Conservation (phyloP, 2,113 vertebrate species). For the Hippocampus barbouri region DNA sequence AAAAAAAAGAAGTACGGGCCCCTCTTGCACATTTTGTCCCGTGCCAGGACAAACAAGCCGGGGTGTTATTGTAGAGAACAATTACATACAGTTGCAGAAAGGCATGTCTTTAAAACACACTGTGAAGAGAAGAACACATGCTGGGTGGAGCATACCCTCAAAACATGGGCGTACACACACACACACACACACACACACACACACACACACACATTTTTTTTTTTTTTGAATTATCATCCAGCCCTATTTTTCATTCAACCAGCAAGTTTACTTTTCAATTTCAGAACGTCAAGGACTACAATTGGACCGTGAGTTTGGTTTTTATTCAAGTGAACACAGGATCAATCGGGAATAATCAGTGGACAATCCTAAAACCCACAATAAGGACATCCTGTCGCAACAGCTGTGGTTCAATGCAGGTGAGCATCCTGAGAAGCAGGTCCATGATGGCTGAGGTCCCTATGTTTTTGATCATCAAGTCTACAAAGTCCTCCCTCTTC, state of each 20-base stretch:
- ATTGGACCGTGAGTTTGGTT: neutral
- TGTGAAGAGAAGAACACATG: slow-evolving; percentile 51
- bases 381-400: slow-evolving; percentile 93
- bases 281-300: neutral
- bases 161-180: slow-evolving; percentile 17
- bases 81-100: slow-evolving; percentile 53
- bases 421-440: slow-evolving; percentile 92
- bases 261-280: neutral
- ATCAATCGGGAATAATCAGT: neutral
- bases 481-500: slow-evolving; percentile 92
- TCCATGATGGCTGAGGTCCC: slow-evolving; percentile 99
- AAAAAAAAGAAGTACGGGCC: slow-evolving; percentile 54
- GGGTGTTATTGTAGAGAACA: slow-evolving; percentile 57
- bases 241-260: neutral
- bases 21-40: slow-evolving; percentile 29
- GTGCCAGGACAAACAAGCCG: slow-evolving; percentile 61
- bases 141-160: slow-evolving; percentile 32
- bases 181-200: neutral
- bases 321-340: neutral
- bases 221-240: no score
- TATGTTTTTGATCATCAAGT: slow-evolving; percentile 96
- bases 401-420: slow-evolving; percentile 94
- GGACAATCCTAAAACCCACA: slow-evolving; percentile 68
- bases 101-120: slow-evolving; percentile 41
- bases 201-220: no score